Evolutionary conservation across 1,140 invertebrate genomes (phyloP).

Genomic region (Heterodera schachtii): DNA sequence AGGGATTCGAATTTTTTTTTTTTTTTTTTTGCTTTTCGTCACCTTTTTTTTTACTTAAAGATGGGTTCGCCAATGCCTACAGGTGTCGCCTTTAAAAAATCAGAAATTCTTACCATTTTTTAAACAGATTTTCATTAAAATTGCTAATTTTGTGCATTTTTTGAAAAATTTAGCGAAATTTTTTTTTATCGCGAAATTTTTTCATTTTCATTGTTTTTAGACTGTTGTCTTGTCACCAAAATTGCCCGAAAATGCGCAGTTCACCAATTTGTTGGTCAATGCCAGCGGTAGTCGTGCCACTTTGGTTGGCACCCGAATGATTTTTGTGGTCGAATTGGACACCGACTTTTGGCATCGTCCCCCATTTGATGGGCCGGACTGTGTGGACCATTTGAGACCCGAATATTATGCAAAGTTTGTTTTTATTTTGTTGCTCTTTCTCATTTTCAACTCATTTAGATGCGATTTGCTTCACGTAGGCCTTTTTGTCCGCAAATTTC

Average conservation of each 20-base stretch:
- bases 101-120: no score
- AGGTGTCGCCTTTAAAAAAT: no score
- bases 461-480: conserved; percentile 18
- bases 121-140: no score
- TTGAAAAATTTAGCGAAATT: no score
- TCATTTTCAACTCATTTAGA: background rate
- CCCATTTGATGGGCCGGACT: conserved; percentile 5
- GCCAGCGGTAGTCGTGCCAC: conserved; percentile 29
- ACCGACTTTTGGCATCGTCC: conserved; percentile 24
- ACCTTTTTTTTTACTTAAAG: no score
- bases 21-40: no score
- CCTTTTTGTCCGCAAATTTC: conserved; percentile 27
- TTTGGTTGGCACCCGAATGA: conserved; percentile 26
- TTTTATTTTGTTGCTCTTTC: background rate
- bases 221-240: conserved; percentile 20
- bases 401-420: conserved; percentile 28
- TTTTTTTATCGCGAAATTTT: no score
- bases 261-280: conserved; percentile 31
- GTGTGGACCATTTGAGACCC: conserved; percentile 13
- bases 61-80: no score
- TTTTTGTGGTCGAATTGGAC: conserved; percentile 35
- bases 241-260: conserved; percentile 20
- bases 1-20: no score
- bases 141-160: no score
- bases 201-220: conserved; percentile 5